Evolutionary conservation across 1,140 invertebrate species (phyloP).

Genomic region (Bombyx mori): ASM3026992v2 NC_085119.1:4309001-4309500

Average conservation of each 20-base stretch:
- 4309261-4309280: slow-evolving; percentile 1
- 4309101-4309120: too few relatives aligned
- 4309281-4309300: too few relatives aligned
- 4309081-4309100: too few relatives aligned
- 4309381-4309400: slow-evolving; percentile 17
- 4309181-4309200: too few relatives aligned
- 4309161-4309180: too few relatives aligned
- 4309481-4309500: too few relatives aligned
- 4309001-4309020: too few relatives aligned
- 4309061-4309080: too few relatives aligned
- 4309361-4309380: slow-evolving; percentile 22
- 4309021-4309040: too few relatives aligned
- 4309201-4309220: background rate
- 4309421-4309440: background rate
- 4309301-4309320: too few relatives aligned
- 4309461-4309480: background rate
- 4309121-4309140: background rate
- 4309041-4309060: too few relatives aligned
- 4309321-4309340: background rate
- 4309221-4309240: background rate
- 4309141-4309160: background rate
- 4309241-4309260: background rate
- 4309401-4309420: slow-evolving; percentile 9
- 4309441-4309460: background rate
- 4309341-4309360: slow-evolving; percentile 7